Evolutionary conservation across 2,888 invertebrate genomes (phyloP), one percentile per base, ranked within the genome.

Genomic region (Lampropteryx suffumata): DNA sequence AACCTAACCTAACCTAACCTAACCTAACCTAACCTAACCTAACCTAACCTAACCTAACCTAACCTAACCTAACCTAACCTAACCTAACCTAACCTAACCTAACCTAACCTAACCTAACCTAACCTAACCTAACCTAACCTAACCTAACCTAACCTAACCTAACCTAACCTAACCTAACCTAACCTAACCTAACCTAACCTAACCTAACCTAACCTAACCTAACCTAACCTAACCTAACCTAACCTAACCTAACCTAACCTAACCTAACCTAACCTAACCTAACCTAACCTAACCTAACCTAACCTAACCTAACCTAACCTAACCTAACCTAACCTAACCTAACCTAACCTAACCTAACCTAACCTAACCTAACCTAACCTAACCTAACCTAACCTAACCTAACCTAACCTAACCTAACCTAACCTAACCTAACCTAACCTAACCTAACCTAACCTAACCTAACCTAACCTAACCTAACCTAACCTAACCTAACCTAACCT

Each of bases 401-500:
- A 54, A 54, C 51, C 54, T 54, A 57, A 57, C 54, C 51, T 50
- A 57, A 57, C 54, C 54, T 54, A 58, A 58, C 58, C 55, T 55
- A 58, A 58, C 58, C 58, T 58, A 58, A 58, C 58, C 55, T 55
- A 58, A 58, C 58, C 58, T 55, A 58, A 58, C 58, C 55, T 50
- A 58, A 55, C 58, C 55, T 54, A 58, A 58, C 58, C 55, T 52
- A 58, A 58, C 58, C 58, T 52, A 57, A 57, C 54, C 51, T 51
- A 58, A 58, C 54, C 54, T 52, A 58, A 58, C 58, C 55, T 52
- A 58, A 58, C 58, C 58, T 55, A 58, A 58, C 58, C 55, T 52
- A 58, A 58, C 58, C 58, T 55, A 58, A 58, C 58, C 55, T 51
- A 57, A 57, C 57, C 57, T 54, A 57, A 57, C 57, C 54, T 51